Base-by-base conservation (phyloP, 2,888 invertebrate species). In the Camptogramma bilineatum region DNA sequence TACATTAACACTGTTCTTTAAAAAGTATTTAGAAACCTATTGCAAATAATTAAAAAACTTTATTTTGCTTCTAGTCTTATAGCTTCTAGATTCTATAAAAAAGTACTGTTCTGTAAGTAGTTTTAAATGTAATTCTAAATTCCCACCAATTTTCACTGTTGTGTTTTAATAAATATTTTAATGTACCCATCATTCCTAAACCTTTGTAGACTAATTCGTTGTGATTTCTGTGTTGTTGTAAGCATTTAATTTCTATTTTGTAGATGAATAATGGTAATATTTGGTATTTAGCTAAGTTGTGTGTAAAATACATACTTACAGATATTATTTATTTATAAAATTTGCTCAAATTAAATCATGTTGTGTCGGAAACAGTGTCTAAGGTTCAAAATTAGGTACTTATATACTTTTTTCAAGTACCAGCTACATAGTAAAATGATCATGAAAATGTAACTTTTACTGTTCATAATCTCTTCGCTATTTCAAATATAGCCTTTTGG, bases 321-420 rank as follows among this genome's bases (percentile, higher is more conserved):
- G 42, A 64, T 68, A 57, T 68, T 55, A 62, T 64, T 66, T 68
- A 66, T 67, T 67, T 18, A 53, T 65, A 65, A 66, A 68, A 66
- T 71, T 67, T 73, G 73, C 73, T 73, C 73, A 73, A 73, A 68
- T 60, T 60, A 58, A 47, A 50, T 66, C 67, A 65, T 53, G 63
- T 69, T 69, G 62, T 68, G 55, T 56, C 63, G 68, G 69, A 59
- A 68, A 70, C 66, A 68, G 68, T 55, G 54, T 62, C 47, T 57
- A 64, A 60, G 46, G 58, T 64, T 64, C 50, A 66, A 64, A 57
- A 58, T 65, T 58, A 39, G 16, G 46, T 52, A 58, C 47, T 17
- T 61, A 55, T 16, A 18, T 52, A 21, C 24, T 53, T 28, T 16
- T 52, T 56, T 19, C n/a, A 16, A 59, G 46, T 52, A 50, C 52